Conservation (phyloP, 2,888 invertebrate genomes). For the Helicoverpa assulta region DNA sequence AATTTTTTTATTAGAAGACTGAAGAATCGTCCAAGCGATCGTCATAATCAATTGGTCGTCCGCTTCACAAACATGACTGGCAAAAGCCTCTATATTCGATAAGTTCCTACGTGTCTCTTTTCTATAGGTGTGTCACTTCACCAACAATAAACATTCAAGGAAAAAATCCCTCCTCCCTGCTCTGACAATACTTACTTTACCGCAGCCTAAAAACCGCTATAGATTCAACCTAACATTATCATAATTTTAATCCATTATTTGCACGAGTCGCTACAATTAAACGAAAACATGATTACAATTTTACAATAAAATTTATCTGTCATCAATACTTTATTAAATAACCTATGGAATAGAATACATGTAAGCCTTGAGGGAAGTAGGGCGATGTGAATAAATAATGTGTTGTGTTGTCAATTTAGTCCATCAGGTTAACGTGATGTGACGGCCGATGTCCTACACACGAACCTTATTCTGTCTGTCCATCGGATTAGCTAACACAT, state of each 20-base stretch:
- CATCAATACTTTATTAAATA: conserved; percentile 1
- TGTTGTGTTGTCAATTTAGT: conserved; percentile 46
- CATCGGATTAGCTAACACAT: conserved; percentile 20
- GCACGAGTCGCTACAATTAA: conserved; percentile 7
- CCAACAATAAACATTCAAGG: no score
- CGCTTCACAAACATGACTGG: no score
- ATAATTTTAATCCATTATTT: conserved; percentile 14
- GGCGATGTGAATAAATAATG: conserved; percentile 48
- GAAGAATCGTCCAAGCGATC: no score
- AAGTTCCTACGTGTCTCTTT: no score
- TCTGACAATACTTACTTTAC: no score
- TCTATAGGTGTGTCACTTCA: no score
- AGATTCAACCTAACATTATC: background rate
- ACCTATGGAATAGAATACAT: conserved; percentile 27
- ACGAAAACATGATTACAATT: conserved; percentile 10
- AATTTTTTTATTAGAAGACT: no score
- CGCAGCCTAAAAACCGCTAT: background rate
- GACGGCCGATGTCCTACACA: conserved; percentile 34
- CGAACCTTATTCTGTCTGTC: conserved; percentile 4
- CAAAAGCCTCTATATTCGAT: background rate
- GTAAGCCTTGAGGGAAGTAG: conserved; percentile 46
- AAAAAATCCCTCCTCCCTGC: no score
- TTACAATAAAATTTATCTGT: background rate
- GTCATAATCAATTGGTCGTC: no score
- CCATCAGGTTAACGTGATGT: conserved; percentile 36